Percentiles rank a stretch among this genome's conserved stretches.
These are phyloP conservation scores for Eudyptes chrysolophus DNA, from an alignment of 2,113 vertebrate species.

Conservation along the genomic window DNA sequence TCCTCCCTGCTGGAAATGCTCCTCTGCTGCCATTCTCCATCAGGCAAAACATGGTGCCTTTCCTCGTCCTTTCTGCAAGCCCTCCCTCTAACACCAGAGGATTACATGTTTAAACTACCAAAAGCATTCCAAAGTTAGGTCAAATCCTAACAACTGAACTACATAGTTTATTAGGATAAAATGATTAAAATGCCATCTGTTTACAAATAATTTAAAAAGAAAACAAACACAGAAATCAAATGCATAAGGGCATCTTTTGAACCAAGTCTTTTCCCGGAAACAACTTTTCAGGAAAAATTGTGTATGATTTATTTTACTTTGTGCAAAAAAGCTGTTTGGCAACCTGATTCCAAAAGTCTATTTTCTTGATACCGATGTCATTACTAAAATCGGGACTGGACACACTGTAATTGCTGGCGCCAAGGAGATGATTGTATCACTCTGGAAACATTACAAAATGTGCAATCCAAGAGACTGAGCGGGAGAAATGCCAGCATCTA, in stretches of 20 bases:
- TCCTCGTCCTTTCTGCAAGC: neutral
- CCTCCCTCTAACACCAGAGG: neutral
- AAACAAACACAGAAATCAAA: neutral
- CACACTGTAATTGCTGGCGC: neutral
- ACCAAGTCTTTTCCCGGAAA: neutral
- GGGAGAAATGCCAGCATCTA: neutral
- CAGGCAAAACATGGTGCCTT: neutral
- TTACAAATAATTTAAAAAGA: neutral
- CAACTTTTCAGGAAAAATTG: neutral
- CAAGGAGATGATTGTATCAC: neutral
- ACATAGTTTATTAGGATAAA: neutral
- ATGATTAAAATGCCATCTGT: neutral
- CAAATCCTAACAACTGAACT: neutral
- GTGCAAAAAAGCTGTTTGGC: neutral
- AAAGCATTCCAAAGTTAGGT: neutral
- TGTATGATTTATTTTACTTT: neutral
- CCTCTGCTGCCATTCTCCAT: neutral
- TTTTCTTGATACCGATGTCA: neutral
- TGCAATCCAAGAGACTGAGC: neutral
- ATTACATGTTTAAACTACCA: neutral
- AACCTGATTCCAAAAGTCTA: neutral
- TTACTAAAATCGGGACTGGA: neutral
- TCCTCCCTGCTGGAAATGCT: neutral
- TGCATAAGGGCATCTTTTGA: neutral
- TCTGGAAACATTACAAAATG: neutral